phyloP scores from a whole-genome alignment of 2,888 invertebrate genomes.

The Philereme vetulata region DNA sequence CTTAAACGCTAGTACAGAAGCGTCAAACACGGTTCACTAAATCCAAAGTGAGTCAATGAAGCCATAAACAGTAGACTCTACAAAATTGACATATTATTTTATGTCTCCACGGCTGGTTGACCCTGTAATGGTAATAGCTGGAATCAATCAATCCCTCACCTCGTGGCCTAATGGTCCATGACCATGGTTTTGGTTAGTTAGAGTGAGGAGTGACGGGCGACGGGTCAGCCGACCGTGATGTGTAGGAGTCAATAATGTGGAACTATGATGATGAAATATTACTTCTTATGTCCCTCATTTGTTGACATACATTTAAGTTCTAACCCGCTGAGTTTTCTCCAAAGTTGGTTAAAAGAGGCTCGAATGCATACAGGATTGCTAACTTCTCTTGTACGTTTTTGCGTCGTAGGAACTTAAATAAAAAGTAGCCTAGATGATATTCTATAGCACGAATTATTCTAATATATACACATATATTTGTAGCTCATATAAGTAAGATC shows the following conservation, averaged over 20 bases:
- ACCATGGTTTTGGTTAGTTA: conserved; percentile 28
- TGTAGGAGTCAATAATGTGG: conserved; percentile 23
- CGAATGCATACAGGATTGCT: no score
- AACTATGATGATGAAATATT: conserved; percentile 10
- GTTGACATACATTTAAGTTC: no score
- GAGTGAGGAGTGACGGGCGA: conserved; percentile 6
- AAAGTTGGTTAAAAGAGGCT: no score
- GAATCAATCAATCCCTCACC: conserved; percentile 47
- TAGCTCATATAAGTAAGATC: no score
- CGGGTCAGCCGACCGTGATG: conserved; percentile 20
- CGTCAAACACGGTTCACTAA: not conserved
- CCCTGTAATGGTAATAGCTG: conserved; percentile 37
- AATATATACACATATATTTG: no score
- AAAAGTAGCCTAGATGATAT: no score
- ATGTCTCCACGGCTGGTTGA: conserved; percentile 39
- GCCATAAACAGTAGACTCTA: not conserved
- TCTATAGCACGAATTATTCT: no score
- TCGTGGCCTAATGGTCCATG: conserved; percentile 29
- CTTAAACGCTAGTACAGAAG: no score
- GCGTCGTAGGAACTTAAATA: no score
- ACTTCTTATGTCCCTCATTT: not conserved
- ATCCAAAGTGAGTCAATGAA: conserved; percentile 8
- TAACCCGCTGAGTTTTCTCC: no score
- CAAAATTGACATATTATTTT: conserved; percentile 25
- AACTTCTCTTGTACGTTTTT: no score